Evolutionary conservation across 2,113 vertebrate genomes (phyloP), one percentile per base, ranked within the genome.

Genomic region (Panthera leo): DNA sequence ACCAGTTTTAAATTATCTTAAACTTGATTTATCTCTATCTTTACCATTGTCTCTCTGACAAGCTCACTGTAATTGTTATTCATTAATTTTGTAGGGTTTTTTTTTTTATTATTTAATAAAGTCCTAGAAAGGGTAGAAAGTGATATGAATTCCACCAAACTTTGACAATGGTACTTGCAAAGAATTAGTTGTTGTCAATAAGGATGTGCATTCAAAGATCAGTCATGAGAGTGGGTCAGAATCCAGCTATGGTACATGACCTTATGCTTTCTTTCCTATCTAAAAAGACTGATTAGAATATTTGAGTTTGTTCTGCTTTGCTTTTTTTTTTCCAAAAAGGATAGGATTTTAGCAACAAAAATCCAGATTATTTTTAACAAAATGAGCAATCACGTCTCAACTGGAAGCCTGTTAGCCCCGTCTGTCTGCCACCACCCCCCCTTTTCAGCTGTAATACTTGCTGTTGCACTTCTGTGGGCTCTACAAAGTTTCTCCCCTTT

Each of bases 1-100:
- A 78, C 5, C 5, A 48, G 63, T 83, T 76, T 86, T 76, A 92
- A 94, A 96, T 90, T 19, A 88, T 85, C 42, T 94, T 94, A 67
- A 95, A 21, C 21, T 79, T 55, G 82, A 91, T 68, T n/a, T 84
- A 83, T 82, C 27, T 14, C 27, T 75, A 2, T 67, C 75, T 34
- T 83, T 83, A 48, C 10, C 0, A 0, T 11, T 75, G 13, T 48
- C 21, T 65, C 15, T 58, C 71, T 89, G 27, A 42, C 65, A 96
- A 97, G 10, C 5, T 85, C 27, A 29, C 4, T 83, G 27, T 79
- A 79, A 21, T 9, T 68, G 12, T n/a, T 71, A 93, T 14, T 84
- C 42, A 79, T 83, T 19, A 85, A 48, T 61, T 85, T 94, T 95
- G 13, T 79, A 86, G n/a, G 18, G 25, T 76, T 71, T 21, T 79